A percentile compares a stretch with the other conserved stretches of the same genome.
Conservation (phyloP, 2,113 vertebrate species). For the Paramisgurnus dabryanus region DNA sequence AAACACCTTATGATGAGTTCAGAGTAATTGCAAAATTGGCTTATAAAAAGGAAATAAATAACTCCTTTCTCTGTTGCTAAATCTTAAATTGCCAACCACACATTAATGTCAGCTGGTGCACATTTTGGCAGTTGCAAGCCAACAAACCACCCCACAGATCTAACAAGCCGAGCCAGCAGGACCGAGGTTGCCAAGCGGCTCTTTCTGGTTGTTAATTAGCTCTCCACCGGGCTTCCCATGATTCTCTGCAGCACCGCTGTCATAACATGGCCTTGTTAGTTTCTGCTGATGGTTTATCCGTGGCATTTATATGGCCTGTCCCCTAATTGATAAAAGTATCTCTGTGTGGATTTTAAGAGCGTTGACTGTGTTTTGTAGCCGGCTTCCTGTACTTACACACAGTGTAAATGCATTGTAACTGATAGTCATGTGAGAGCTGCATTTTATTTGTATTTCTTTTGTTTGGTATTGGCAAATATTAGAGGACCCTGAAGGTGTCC, state of each 20-base stretch:
- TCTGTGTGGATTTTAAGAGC: background rate
- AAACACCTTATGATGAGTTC: too few relatives aligned
- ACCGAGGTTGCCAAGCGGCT: slow-evolving; percentile 53
- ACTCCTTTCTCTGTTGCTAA: background rate
- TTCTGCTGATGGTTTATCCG: slow-evolving; percentile 56
- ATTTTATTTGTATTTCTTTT: slow-evolving; percentile 1
- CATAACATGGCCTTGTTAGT: slow-evolving; percentile 68
- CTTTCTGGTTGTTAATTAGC: slow-evolving; percentile 68
- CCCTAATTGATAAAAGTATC: slow-evolving; percentile 35
- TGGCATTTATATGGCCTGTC: slow-evolving; percentile 47
- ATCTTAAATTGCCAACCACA: background rate
- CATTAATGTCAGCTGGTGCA: background rate
- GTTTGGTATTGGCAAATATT: slow-evolving; percentile 15
- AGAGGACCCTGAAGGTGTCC: background rate
- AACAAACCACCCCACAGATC: slow-evolving; percentile 11
- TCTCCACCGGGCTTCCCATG: slow-evolving; percentile 47
- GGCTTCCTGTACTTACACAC: background rate
- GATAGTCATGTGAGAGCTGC: slow-evolving; percentile 13
- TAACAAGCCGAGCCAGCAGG: slow-evolving; percentile 32
- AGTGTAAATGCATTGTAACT: background rate
- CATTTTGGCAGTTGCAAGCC: background rate
- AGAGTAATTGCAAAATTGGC: too few relatives aligned
- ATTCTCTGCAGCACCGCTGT: slow-evolving; percentile 48
- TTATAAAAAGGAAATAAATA: too few relatives aligned
- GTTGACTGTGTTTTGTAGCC: background rate